These are phyloP conservation scores for Chloropsis cyanopogon DNA, from an alignment of 2,113 vertebrate species.

Conservation along the genomic window DNA sequence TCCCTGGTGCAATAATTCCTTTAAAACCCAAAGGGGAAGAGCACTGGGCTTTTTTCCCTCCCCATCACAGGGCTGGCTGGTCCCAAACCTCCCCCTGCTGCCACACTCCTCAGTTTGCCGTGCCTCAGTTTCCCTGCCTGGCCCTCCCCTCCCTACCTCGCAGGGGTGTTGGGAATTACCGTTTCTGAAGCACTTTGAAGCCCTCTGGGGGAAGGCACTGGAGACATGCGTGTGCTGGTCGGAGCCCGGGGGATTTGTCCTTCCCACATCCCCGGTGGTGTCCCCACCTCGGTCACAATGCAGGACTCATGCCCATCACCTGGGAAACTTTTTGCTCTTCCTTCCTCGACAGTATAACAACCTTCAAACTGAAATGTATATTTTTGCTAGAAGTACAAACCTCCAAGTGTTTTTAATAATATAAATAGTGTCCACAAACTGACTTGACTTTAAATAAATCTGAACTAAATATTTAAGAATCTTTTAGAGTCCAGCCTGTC, in stretches of 20 bases:
- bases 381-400: constrained; percentile 79
- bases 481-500: neutral
- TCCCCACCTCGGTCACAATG: neutral
- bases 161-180: neutral
- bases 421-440: constrained; percentile 73
- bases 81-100: neutral
- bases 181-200: constrained; percentile 59
- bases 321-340: constrained; percentile 33
- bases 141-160: constrained; percentile 9
- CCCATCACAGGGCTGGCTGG: accelerated
- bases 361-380: constrained; percentile 78
- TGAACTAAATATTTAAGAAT: constrained; percentile 76
- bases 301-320: neutral
- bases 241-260: neutral
- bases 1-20: constrained; percentile 55
- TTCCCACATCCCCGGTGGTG: neutral
- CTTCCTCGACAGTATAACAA: constrained; percentile 46
- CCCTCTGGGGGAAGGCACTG: constrained; percentile 1
- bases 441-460: constrained; percentile 77
- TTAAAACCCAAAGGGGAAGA: neutral
- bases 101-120: neutral
- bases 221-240: neutral
- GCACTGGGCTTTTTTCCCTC: neutral
- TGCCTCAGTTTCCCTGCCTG: constrained; percentile 29
- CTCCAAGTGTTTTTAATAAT: constrained; percentile 78